Base-by-base conservation (phyloP, 2,888 invertebrate species). In the Drosophila meridionalis region DNA sequence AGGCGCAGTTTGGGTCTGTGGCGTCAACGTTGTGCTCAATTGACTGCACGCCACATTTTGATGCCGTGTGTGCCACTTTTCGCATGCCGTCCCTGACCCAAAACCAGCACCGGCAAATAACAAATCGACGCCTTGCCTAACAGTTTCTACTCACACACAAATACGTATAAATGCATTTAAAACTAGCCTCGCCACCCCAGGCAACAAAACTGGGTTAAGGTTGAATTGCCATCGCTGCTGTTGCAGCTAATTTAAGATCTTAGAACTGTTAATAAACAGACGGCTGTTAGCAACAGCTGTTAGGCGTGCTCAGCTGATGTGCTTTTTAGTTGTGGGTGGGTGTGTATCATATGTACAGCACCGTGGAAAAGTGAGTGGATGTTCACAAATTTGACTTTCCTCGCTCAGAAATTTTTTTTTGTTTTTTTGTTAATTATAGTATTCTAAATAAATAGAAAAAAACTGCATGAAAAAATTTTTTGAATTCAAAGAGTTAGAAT, bases 61-160 rank as follows among this genome's bases (percentile, higher is more conserved):
- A 48, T 78, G 66, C 66, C 58, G 73, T 71, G 69, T 86, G 81
- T 78, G 72, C 86, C 62, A 83, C 78, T 73, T 88, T 84, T 80
- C 69, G 68, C 69, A 75, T 70, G 67, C 56, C 75, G 84, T 83
- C 84, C 84, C 86, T 84, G 84, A 88, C 47, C 47, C 47, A 47
- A 47, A 45, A 47, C 12, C 47, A 28, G 12, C 12, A 28, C 12
- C 47, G 47, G 47, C 28, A 47, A 28, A 28, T 47, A 47, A 47
- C 70, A 65, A 67, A 79, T 76, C 26, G 43, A 53, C 78, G 50
- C 64, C 61, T 70, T 47, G 65, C 48, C 75, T 77, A 66, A 58
- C 40, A 61, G 45, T 47, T 52, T 20, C 48, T 36, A 56, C 48
- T 53, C 40, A 45, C 14, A 58, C 50, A 58, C 48, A 42, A 32